Percentiles rank a stretch among this genome's conserved stretches.
Conservation (phyloP, 2,888 invertebrate species). For the Himalopsyche kuldschensis region DNA sequence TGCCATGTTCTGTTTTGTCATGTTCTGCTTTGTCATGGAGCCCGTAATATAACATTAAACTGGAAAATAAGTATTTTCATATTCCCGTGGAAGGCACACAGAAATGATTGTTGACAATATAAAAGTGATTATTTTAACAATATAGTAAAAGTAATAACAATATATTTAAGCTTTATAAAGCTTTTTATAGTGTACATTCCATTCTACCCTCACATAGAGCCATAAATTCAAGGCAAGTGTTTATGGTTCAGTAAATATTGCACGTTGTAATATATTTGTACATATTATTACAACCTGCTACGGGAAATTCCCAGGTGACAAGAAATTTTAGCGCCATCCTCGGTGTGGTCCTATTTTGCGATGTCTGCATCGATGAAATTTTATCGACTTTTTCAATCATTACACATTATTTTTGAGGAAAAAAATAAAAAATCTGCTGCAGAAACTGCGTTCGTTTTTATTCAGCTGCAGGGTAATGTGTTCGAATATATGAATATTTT, state of each 20-base stretch:
- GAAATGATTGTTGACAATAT: background rate
- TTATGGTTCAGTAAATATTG: background rate
- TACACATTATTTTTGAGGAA: no score
- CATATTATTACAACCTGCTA: background rate
- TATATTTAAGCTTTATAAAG: background rate
- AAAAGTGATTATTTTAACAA: background rate
- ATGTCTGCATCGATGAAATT: background rate
- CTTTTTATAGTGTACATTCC: background rate
- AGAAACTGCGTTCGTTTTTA: no score
- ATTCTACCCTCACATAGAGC: background rate
- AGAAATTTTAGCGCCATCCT: background rate
- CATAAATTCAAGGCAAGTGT: background rate
- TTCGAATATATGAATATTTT: no score
- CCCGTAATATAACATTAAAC: no score
- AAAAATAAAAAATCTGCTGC: no score
- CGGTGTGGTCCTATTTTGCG: background rate
- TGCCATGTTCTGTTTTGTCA: no score
- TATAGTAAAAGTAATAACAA: background rate
- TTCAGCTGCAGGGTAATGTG: no score
- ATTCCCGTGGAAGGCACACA: background rate
- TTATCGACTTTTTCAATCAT: background rate
- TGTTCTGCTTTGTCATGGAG: no score
- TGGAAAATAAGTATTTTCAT: no score
- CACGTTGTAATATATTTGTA: background rate
- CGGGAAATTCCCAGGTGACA: background rate